These are phyloP conservation scores for Laothoe populi DNA, from an alignment of 2,888 invertebrate species.

Conservation along the genomic window DNA sequence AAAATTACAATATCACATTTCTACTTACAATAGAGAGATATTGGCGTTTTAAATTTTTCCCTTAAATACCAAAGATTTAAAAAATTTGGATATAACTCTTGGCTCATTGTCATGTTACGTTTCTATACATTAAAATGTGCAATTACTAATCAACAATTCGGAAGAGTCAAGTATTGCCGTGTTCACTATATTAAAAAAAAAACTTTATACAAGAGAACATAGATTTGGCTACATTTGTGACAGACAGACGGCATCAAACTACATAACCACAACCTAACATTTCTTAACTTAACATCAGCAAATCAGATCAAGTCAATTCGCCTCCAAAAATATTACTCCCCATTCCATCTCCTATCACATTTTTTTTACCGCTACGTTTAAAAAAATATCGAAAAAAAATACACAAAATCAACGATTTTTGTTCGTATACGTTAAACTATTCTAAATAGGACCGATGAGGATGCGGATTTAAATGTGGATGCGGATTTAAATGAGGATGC, in stretches of 20 bases:
- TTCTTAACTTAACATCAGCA: conserved; percentile 40
- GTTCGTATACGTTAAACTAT: conserved; percentile 80
- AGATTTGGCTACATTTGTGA: conserved; percentile 80
- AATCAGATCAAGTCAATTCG: conserved; percentile 54
- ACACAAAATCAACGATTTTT: conserved; percentile 56
- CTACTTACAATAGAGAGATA: conserved; percentile 85
- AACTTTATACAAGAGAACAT: conserved; percentile 74
- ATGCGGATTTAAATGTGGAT: not conserved
- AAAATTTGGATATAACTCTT: conserved; percentile 66
- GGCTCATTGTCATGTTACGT: conserved; percentile 66
- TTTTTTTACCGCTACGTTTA: conserved; percentile 62
- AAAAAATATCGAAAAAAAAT: conserved; percentile 65
- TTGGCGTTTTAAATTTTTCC: conserved; percentile 63
- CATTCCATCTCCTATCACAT: conserved; percentile 74
- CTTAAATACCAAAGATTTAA: conserved; percentile 62
- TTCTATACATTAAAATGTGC: conserved; percentile 67
- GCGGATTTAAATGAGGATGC: conserved; percentile 16
- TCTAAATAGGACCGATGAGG: conserved; percentile 48
- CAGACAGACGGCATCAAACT: conserved; percentile 56
- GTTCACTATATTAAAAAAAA: conserved; percentile 56
- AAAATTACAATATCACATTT: conserved; percentile 85
- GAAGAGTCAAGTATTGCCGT: conserved; percentile 80
- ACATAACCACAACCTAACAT: conserved; percentile 79
- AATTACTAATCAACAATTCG: conserved; percentile 70
- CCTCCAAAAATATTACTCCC: conserved; percentile 70